phyloP scores from a whole-genome alignment of 2,888 invertebrate genomes.

The Apamea anceps region DNA sequence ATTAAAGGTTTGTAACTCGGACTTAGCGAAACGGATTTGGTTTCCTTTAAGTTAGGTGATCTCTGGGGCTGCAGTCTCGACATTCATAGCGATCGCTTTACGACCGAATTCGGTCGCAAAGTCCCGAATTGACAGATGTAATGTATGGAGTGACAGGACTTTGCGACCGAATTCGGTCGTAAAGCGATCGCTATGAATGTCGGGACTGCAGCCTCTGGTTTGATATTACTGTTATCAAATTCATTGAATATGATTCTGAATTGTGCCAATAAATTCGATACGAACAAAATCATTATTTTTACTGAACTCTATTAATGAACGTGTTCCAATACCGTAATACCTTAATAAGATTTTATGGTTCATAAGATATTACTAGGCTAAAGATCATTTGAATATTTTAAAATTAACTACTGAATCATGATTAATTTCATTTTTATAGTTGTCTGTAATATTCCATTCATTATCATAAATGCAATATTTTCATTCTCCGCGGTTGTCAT shows the following conservation, averaged over 20 bases:
- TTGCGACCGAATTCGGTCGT: no score
- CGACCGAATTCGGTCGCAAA: no score
- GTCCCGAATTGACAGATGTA: no score
- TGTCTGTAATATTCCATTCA: neutral
- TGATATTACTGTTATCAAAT: neutral
- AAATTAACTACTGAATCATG: neutral
- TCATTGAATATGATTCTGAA: neutral
- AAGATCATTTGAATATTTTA: neutral
- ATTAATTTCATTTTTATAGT: neutral
- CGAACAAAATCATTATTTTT: neutral
- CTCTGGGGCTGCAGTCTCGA: no score
- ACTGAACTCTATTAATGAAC: neutral
- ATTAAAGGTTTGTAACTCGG: slow-evolving; percentile 35
- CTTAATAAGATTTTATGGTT: neutral
- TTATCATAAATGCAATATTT: slow-evolving; percentile 1
- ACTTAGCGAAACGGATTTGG: slow-evolving; percentile 29
- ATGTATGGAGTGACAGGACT: no score
- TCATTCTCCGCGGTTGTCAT: slow-evolving; percentile 2
- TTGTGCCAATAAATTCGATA: neutral
- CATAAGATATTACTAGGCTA: neutral
- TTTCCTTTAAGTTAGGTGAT: neutral
- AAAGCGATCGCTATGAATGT: no score
- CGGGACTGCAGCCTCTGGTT: no score
- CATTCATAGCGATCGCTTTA: no score
- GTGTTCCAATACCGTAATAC: neutral